phyloP scores from a whole-genome alignment of 2,888 invertebrate species.

The Amphipoea oculea region DNA sequence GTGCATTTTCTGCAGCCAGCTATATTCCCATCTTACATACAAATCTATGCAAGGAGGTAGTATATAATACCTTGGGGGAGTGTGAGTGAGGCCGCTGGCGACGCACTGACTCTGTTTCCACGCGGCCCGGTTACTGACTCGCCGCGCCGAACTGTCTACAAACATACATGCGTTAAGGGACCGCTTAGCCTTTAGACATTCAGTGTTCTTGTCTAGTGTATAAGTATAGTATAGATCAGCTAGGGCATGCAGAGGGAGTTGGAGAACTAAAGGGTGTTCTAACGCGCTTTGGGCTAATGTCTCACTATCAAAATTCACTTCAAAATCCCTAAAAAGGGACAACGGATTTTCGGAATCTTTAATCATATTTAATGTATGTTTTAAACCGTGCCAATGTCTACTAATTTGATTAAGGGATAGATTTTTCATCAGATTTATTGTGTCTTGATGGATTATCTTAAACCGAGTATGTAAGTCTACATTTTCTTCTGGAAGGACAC shows the following conservation, averaged over 20 bases:
- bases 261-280: constrained; percentile 30
- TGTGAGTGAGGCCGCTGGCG: constrained; percentile 92
- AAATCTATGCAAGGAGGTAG: constrained; percentile 21
- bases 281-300: neutral
- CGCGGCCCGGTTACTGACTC: constrained; percentile 95
- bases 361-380: neutral
- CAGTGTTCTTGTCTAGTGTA: constrained; percentile 70
- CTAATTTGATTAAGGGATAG: neutral
- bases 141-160: constrained; percentile 97
- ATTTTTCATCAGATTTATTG: neutral
- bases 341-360: neutral
- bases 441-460: neutral
- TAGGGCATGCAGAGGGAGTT: constrained; percentile 56
- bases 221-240: constrained; percentile 59
- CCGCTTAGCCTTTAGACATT: constrained; percentile 80
- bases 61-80: constrained; percentile 85
- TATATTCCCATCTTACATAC: constrained; percentile 17
- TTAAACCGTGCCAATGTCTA: neutral
- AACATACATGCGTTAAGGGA: constrained; percentile 93
- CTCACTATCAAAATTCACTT: neutral
- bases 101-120: constrained; percentile 96
- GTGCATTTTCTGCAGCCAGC: constrained; percentile 19
- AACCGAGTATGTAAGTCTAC: neutral
- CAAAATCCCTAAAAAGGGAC: neutral
- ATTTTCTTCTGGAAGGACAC: neutral